Conservation (phyloP, 2,113 vertebrate species). For the Talpa occidentalis region DNA sequence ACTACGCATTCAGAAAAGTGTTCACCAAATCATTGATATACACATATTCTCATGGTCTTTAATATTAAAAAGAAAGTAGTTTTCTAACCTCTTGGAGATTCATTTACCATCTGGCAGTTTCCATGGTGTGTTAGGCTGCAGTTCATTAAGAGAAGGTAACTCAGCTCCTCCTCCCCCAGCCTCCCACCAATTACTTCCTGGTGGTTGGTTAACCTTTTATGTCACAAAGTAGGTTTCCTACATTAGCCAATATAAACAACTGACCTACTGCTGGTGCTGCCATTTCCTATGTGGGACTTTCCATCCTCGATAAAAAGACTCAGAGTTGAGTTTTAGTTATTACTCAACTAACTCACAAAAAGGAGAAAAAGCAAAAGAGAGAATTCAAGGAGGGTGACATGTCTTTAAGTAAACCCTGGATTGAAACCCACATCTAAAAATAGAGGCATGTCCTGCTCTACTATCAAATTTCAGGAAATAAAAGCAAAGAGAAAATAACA, state of each 20-base stretch:
- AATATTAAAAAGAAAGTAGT: not conserved
- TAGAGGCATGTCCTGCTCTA: not conserved
- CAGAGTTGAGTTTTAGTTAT: slow-evolving; percentile 40
- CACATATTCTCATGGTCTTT: not conserved
- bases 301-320: not conserved
- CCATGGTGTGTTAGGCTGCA: not conserved
- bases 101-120: not conserved
- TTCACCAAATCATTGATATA: not conserved
- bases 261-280: not conserved
- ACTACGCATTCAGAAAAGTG: not conserved
- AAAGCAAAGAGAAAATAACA: slow-evolving; percentile 37
- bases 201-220: slow-evolving; percentile 35
- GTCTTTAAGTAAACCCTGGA: slow-evolving; percentile 3
- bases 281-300: slow-evolving; percentile 53
- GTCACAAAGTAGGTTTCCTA: slow-evolving; percentile 57
- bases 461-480: slow-evolving; percentile 35
- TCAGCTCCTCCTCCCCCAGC: not conserved
- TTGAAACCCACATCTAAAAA: not conserved
- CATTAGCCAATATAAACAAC: slow-evolving; percentile 5
- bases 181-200: slow-evolving; percentile 43
- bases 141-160: not conserved
- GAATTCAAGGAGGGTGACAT: not conserved
- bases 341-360: slow-evolving; percentile 46
- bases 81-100: slow-evolving; percentile 31
- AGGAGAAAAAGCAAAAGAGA: not conserved